These are phyloP conservation scores for Drosophila ananassae DNA, from an alignment of 1,140 invertebrate species.

Conservation along the genomic window DNA sequence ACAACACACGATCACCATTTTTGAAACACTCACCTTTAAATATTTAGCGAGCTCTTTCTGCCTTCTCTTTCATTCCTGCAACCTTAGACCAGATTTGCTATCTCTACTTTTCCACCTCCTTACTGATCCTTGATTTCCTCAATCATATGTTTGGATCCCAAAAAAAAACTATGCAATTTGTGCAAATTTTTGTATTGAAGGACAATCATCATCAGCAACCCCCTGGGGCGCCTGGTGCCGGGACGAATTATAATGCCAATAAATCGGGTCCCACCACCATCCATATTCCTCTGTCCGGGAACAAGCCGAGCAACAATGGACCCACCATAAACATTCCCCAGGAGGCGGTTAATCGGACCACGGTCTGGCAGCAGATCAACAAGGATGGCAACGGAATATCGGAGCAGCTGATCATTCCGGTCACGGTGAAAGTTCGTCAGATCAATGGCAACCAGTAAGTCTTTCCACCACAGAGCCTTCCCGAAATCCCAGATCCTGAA, in stretches of 20 bases:
- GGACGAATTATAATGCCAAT: slow-evolving; percentile 68
- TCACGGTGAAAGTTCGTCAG: slow-evolving; percentile 77
- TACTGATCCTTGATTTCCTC: slow-evolving; percentile 10
- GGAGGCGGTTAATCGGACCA: slow-evolving; percentile 94
- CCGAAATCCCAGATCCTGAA: neutral
- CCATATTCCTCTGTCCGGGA: slow-evolving; percentile 86
- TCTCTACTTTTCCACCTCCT: slow-evolving; percentile 27
- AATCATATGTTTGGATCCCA: slow-evolving; percentile 20
- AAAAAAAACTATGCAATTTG: slow-evolving; percentile 43
- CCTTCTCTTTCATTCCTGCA: slow-evolving; percentile 28
- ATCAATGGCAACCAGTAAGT: slow-evolving; percentile 83
- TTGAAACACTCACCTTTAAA: slow-evolving; percentile 18
- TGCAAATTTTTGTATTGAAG: slow-evolving; percentile 72
- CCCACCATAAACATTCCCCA: slow-evolving; percentile 96
- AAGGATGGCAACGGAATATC: slow-evolving; percentile 79
- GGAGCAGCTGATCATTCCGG: slow-evolving; percentile 72
- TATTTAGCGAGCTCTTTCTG: slow-evolving; percentile 34
- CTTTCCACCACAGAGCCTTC: slow-evolving; percentile 9
- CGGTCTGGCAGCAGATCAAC: slow-evolving; percentile 96
- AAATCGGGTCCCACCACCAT: slow-evolving; percentile 67
- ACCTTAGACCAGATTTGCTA: slow-evolving; percentile 29
- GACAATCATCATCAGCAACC: slow-evolving; percentile 72
- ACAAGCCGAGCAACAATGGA: slow-evolving; percentile 87
- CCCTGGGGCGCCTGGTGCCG: slow-evolving; percentile 28
- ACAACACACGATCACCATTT: slow-evolving; percentile 11